These are phyloP conservation scores for Pachycephus smyrnensis DNA, from an alignment of 2,888 invertebrate species.

Conservation along the genomic window DNA sequence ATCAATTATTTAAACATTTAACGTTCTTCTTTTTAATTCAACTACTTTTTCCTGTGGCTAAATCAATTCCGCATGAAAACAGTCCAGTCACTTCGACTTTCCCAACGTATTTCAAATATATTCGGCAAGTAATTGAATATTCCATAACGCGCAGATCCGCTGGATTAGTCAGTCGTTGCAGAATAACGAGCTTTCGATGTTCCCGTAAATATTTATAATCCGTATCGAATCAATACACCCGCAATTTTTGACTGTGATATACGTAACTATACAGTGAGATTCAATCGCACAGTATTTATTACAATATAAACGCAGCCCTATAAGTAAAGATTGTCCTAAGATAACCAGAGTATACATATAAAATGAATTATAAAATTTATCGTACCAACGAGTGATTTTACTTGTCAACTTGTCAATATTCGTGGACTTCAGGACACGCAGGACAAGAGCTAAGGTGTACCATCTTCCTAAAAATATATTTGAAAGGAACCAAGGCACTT, in stretches of 20 bases:
- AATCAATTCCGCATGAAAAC: not conserved
- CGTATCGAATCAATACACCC: not conserved
- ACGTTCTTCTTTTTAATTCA: not conserved
- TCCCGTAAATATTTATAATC: slow-evolving; percentile 8
- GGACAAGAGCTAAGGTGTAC: not conserved
- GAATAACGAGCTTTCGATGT: slow-evolving; percentile 6
- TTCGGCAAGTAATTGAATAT: slow-evolving; percentile 9
- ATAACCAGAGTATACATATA: not conserved
- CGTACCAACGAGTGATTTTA: not conserved
- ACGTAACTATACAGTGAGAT: not conserved
- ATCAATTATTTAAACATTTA: too few species aligned
- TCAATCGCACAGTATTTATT: not conserved
- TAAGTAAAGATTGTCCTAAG: not conserved
- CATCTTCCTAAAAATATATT: not conserved
- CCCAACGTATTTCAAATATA: slow-evolving; percentile 1
- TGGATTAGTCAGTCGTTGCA: not conserved
- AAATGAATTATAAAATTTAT: not conserved
- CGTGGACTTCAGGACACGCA: not conserved
- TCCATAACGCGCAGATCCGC: slow-evolving; percentile 1
- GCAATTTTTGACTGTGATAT: not conserved
- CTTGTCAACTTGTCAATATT: not conserved
- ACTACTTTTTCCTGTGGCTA: not conserved
- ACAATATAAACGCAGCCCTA: not conserved
- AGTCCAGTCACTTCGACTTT: not conserved
- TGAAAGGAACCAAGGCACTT: not conserved